Evolutionary conservation across 1,140 invertebrate species (phyloP), one percentile per base, ranked within the genome.

Genomic region (Hylaeus volcanicus): DNA sequence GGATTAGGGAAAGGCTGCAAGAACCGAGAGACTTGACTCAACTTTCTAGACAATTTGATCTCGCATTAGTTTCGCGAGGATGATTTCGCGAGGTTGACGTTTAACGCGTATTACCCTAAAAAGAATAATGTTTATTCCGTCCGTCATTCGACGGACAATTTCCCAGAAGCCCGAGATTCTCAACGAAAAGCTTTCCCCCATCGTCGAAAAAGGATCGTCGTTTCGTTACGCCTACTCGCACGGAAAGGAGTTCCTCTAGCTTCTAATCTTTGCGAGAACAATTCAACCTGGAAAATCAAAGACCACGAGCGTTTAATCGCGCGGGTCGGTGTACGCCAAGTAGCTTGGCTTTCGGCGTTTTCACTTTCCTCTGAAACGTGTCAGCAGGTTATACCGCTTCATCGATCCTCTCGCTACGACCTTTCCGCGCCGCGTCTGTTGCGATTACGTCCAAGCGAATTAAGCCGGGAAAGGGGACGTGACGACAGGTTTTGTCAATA

Each of bases 291-390:
- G 5, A 56, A 70, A n/a, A 43, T 41, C 39, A 5, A 37, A n/a
- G 65, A 9, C 5, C 12, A 6, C 2, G 12, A 60, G 43, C 41
- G 56, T 77, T 71, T 53, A 61, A 68, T 39, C 51, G 5, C 51
- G 55, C 37, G 41, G 15, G 37, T 48, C 65, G 37, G 66, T 26
- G 26, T 11, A 12, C n/a, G 14, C 63, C 66, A 41, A 65, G 65
- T 65, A 15, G 77, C 51, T 84, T 75, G 56, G 68, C 77, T 81
- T 85, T 78, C 66, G 73, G 66, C 66, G 81, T 86, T 86, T 86
- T 73, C 84, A 83, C 75, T 86, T 86, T 71, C 60, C 74, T 65
- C 48, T 12, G 74, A 70, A 78, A 78, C 60, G 74, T 86, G 79
- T 82, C 79, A 53, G 60, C 75, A 41, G 60, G 55, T 77, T 85